Evolutionary conservation across 2,888 invertebrate species (phyloP).

Genomic region (Kryphioiulus occultus): DNA sequence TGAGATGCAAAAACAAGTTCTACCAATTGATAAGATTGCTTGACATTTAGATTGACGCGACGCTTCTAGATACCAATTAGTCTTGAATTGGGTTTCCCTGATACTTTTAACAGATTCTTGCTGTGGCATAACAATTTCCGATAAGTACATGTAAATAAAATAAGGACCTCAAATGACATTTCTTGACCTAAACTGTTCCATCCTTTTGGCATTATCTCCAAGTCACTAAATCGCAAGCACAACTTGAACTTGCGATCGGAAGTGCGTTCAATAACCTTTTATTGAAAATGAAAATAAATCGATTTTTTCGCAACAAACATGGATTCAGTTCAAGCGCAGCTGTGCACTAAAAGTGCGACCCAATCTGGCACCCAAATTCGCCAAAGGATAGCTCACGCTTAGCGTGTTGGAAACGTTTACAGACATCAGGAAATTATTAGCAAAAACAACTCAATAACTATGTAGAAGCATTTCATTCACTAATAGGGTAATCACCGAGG

Average conservation of each 20-base stretch:
- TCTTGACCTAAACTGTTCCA: neutral
- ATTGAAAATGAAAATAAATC: slow-evolving; percentile 14
- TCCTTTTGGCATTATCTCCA: neutral
- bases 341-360: neutral
- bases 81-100: neutral
- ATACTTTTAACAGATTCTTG: neutral
- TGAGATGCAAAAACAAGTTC: slow-evolving; percentile 23
- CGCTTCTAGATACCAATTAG: neutral
- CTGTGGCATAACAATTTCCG: neutral
- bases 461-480: slow-evolving; percentile 1
- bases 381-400: neutral
- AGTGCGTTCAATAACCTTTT: slow-evolving; percentile 35
- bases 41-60: neutral
- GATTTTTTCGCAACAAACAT: slow-evolving; percentile 21
- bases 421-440: neutral
- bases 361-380: neutral
- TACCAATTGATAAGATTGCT: slow-evolving; percentile 19
- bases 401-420: neutral
- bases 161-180: neutral
- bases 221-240: neutral
- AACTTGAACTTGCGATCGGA: neutral
- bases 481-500: neutral
- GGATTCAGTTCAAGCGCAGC: neutral
- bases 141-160: neutral
- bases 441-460: neutral